Evolutionary conservation across 2,797 vertebrate genomes (phyloP).

Genomic region (Halcyon chelicuti): DNA sequence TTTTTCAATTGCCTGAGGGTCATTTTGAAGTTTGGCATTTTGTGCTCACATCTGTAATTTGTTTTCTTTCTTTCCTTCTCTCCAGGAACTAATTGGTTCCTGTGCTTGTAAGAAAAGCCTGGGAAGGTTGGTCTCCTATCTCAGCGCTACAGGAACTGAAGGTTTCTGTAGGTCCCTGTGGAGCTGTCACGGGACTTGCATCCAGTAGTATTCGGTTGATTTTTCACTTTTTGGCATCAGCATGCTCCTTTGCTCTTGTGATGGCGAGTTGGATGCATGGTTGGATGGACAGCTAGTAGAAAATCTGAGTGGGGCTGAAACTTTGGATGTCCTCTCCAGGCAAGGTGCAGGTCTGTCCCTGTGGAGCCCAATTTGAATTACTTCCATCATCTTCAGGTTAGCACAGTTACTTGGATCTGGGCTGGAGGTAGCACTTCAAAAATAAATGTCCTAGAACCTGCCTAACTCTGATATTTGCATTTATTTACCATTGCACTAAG

Average conservation of each 20-base stretch:
- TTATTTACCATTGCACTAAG: neutral
- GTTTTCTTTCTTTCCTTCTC: neutral
- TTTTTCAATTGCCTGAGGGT: neutral
- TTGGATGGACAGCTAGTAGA: neutral
- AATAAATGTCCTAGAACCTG: neutral
- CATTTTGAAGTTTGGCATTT: neutral
- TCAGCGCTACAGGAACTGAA: rapidly evolving
- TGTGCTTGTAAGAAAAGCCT: neutral
- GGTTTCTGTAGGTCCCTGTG: neutral
- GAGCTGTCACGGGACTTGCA: neutral
- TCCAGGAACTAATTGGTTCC: neutral
- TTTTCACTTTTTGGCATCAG: neutral
- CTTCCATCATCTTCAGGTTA: neutral
- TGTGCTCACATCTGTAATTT: neutral
- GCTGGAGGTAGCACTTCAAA: neutral
- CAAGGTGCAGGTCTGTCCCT: neutral
- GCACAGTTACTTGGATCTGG: neutral
- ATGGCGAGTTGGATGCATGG: neutral
- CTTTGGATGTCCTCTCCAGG: neutral
- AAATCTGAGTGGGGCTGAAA: neutral
- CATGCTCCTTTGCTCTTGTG: rapidly evolving
- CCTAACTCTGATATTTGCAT: neutral
- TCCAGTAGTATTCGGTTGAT: neutral
- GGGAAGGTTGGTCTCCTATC: neutral
- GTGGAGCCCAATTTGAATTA: neutral